A percentile compares a stretch with the other conserved stretches of the same genome.
These are phyloP conservation scores for Drosophila novamexicana DNA, from an alignment of 1,140 invertebrate species.

Conservation along the genomic window DNA sequence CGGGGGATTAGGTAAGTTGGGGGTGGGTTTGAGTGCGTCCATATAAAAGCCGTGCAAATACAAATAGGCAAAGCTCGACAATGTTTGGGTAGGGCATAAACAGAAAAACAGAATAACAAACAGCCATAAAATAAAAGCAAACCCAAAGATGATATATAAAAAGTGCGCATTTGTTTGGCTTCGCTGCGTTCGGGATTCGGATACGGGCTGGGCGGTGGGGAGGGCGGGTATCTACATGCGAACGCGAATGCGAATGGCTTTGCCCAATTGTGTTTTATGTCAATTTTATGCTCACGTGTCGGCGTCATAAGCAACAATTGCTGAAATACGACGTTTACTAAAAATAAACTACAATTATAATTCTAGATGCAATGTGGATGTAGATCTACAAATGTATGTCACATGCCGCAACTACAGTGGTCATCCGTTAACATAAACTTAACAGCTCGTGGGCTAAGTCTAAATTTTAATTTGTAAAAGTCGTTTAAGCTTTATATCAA, in stretches of 20 bases:
- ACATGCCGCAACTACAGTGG: constrained; percentile 19
- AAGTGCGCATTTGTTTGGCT: constrained; percentile 64
- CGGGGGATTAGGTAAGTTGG: not conserved
- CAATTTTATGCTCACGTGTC: constrained; percentile 76
- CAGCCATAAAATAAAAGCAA: constrained; percentile 57
- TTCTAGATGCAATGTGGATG: constrained; percentile 36
- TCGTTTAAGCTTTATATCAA: too few relatives aligned
- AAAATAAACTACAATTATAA: constrained; percentile 38
- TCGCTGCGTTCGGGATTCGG: constrained; percentile 27
- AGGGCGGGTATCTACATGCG: not conserved
- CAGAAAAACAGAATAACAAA: constrained; percentile 57
- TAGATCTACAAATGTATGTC: constrained; percentile 32
- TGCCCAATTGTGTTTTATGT: constrained; percentile 50
- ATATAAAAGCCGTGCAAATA: constrained; percentile 54
- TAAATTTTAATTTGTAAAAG: too few relatives aligned
- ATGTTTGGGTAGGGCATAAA: constrained; percentile 68
- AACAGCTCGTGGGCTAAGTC: too few relatives aligned
- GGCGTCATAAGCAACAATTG: constrained; percentile 43
- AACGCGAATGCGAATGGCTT: constrained; percentile 1
- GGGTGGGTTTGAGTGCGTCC: constrained; percentile 13
- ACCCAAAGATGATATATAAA: constrained; percentile 51
- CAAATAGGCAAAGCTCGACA: constrained; percentile 65
- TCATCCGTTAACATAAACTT: not conserved
- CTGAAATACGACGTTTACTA: constrained; percentile 4
- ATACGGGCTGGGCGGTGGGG: not conserved